Percentiles rank a stretch among this genome's conserved stretches.
Evolutionary conservation across 1,140 invertebrate genomes (phyloP).

Genomic region (Eriosoma lanigerum): DNA sequence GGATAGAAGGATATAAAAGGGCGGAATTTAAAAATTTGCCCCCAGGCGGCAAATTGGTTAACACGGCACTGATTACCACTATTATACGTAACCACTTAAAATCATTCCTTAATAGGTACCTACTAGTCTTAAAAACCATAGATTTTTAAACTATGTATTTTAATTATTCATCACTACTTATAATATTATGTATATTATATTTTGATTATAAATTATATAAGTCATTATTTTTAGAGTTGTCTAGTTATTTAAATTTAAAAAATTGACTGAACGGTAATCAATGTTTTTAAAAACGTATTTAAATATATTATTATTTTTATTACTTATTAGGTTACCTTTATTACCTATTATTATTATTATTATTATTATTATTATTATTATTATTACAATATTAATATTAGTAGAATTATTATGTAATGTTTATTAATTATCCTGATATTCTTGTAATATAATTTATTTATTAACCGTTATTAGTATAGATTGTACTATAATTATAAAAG

Average conservation of each 20-base stretch:
- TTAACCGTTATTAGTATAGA: no score
- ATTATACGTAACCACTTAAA: background rate
- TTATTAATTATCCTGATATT: constrained; percentile 7
- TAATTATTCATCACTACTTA: background rate
- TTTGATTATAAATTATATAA: constrained; percentile 14
- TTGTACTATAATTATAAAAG: no score
- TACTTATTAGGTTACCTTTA: background rate
- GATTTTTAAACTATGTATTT: background rate
- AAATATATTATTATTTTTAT: constrained; percentile 12
- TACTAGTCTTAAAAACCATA: background rate
- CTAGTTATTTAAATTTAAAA: constrained; percentile 18
- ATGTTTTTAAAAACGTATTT: constrained; percentile 10
- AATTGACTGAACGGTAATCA: constrained; percentile 46
- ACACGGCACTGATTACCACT: background rate
- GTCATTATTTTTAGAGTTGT: constrained; percentile 9
- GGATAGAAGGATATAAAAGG: no score
- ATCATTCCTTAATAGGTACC: background rate
- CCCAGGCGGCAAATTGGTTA: no score
- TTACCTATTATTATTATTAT: background rate
- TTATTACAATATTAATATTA: background rate
- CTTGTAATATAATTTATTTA: constrained; percentile 33
- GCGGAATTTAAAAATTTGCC: no score
- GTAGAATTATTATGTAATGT: background rate
- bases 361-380: constrained; percentile 24
- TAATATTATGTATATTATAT: background rate